These are phyloP conservation scores for Micrasema longulum DNA, from an alignment of 1,140 invertebrate species.

Conservation along the genomic window DNA sequence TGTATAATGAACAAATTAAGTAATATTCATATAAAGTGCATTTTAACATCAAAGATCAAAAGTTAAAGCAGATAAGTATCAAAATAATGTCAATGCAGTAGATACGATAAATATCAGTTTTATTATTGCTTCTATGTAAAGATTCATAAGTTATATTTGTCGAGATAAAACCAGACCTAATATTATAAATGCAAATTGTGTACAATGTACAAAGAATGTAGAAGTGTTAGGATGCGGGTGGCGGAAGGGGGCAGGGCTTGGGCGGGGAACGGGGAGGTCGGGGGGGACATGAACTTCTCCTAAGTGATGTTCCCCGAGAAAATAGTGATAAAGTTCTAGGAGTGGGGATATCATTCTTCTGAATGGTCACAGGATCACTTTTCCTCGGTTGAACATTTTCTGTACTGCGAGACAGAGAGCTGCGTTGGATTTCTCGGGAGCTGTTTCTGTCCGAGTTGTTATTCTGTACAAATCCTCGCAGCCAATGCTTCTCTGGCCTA, in stretches of 20 bases:
- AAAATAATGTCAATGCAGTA: too few relatives aligned
- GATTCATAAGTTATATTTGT: too few relatives aligned
- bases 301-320: conserved; percentile 45
- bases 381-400: conserved; percentile 23
- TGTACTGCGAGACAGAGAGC: not conserved
- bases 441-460: not conserved
- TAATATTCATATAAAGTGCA: too few relatives aligned
- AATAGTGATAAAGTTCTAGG: conserved; percentile 44
- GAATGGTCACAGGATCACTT: not conserved
- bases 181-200: too few relatives aligned
- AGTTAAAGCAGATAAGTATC: too few relatives aligned
- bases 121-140: too few relatives aligned
- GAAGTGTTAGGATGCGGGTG: too few relatives aligned
- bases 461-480: conserved; percentile 27
- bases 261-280: conserved; percentile 48
- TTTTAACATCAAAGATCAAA: too few relatives aligned
- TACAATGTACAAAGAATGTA: too few relatives aligned
- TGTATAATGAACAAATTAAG: too few relatives aligned
- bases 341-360: conserved; percentile 13
- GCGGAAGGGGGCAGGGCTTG: conserved; percentile 22
- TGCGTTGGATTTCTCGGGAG: conserved; percentile 4
- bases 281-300: conserved; percentile 43
- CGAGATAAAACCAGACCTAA: too few relatives aligned
- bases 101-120: too few relatives aligned
- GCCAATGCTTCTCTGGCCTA: conserved; percentile 37